Evolutionary conservation across 2,113 vertebrate species (phyloP).

Genomic region (Rissa tridactyla): DNA sequence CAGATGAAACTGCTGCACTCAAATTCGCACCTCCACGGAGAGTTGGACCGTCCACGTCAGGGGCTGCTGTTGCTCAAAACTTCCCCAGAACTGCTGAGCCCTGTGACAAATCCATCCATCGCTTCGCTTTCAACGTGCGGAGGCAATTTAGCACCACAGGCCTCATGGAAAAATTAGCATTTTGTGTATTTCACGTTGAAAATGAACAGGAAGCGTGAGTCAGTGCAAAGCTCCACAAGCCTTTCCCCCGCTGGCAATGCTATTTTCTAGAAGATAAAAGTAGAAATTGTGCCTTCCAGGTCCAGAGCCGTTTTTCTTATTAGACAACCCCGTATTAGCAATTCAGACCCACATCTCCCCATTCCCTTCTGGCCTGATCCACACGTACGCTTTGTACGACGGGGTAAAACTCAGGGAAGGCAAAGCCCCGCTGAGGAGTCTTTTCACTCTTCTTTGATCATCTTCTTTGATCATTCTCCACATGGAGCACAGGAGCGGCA

Average conservation of each 20-base stretch:
- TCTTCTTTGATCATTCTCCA: too few species aligned
- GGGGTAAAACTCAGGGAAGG: background rate
- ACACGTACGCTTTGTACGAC: rapidly evolving
- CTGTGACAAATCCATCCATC: slow-evolving; percentile 26
- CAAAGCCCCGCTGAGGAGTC: background rate
- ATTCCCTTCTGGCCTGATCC: background rate
- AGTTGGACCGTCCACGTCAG: background rate
- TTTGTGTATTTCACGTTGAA: slow-evolving; percentile 43
- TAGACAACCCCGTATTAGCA: background rate
- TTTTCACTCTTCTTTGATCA: background rate
- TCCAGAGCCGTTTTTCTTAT: background rate
- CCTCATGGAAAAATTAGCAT: slow-evolving; percentile 27
- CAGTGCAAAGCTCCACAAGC: slow-evolving; percentile 47
- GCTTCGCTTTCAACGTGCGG: background rate
- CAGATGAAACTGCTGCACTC: background rate
- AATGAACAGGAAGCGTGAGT: slow-evolving; percentile 63
- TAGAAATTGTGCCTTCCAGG: slow-evolving; percentile 36
- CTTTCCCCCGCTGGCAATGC: slow-evolving; percentile 41
- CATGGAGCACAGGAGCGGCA: rapidly evolving
- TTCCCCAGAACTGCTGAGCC: background rate
- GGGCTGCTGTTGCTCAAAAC: background rate
- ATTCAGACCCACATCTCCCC: background rate
- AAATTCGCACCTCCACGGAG: background rate
- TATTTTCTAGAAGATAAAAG: slow-evolving; percentile 44
- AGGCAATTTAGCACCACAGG: slow-evolving; percentile 59